These are phyloP conservation scores for Protodeltote pygarga DNA, from an alignment of 2,888 invertebrate genomes.

Conservation along the genomic window DNA sequence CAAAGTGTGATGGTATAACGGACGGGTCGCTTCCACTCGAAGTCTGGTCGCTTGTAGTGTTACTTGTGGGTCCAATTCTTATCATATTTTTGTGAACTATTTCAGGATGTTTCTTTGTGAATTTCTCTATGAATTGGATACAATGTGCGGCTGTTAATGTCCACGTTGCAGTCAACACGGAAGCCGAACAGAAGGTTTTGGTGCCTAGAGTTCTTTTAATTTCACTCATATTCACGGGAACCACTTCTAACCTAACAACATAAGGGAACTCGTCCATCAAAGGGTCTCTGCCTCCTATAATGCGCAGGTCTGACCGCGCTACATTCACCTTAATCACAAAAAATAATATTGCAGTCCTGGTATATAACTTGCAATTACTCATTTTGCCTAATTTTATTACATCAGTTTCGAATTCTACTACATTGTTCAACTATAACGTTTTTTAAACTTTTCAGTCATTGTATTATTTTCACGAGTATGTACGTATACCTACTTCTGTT, in stretches of 20 bases:
- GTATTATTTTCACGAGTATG: no score
- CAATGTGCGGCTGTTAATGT: slow-evolving; percentile 13
- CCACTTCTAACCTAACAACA: slow-evolving; percentile 8
- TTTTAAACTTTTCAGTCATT: neutral
- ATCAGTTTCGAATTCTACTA: neutral
- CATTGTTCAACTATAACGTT: slow-evolving; percentile 4
- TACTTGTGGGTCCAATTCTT: neutral
- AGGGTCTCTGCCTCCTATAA: slow-evolving; percentile 13
- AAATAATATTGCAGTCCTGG: slow-evolving; percentile 8
- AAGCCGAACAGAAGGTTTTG: slow-evolving; percentile 2
- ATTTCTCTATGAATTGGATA: slow-evolving; percentile 19
- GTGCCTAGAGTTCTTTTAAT: neutral
- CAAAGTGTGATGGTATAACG: neutral
- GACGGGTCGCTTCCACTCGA: neutral
- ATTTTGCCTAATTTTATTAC: slow-evolving; percentile 4
- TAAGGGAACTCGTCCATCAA: slow-evolving; percentile 9
- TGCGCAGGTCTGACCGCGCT: slow-evolving; percentile 1
- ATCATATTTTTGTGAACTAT: slow-evolving; percentile 9
- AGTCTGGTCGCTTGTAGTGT: neutral
- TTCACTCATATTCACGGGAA: neutral
- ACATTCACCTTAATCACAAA: neutral
- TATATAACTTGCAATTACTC: slow-evolving; percentile 7
- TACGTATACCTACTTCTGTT: neutral
- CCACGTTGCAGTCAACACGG: slow-evolving; percentile 14
- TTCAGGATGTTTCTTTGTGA: neutral